Base-by-base conservation (phyloP, 2,113 vertebrate genomes). In the Oryzias curvinotus region DNA sequence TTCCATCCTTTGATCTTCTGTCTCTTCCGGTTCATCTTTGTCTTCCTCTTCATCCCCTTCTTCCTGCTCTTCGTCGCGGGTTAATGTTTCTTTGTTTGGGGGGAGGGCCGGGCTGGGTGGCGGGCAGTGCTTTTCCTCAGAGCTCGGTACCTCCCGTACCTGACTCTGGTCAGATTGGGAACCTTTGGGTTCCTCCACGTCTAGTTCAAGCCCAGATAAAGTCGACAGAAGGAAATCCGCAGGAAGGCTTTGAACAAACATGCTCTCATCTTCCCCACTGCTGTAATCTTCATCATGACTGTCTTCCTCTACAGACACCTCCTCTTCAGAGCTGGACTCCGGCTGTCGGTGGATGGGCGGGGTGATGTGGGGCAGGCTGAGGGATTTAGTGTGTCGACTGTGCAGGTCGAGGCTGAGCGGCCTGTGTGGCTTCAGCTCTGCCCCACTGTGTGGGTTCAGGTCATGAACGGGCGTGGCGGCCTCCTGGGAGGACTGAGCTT, bases 341-440 rank as follows among this genome's bases (percentile, higher is more conserved):
- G 46, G 48, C 0, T 28, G 69, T 4, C 55, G 61, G 4, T 30
- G 23, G 57, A 84, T 52, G 1, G 85, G 82, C 1, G 57, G 68
- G 23, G 73, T 81, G 72, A 89, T 85, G 30, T 88, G 84, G 2
- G 92, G 92, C 60, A 93, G 60, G 60, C 92, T 93, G 64, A 89
- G 85, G 30, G 91, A 91, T 59, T 92, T 93, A 25, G 78, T 78
- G 54, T 91, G 62, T 61, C 81, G 80, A 43, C 4, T 65, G 18
- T 78, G 7, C 0, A 30, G 17, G 53, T 83, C 70, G 1, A 66
- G 5, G 45, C 62, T 76, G 58, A 80, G 59, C 0, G 54, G 63
- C 21, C 80, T 71, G 73, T 79, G 78, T 52, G 56, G 46, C 0
- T 59, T 73, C 2, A 41, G 4, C 51, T 65, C 61, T 7, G 16